phyloP scores from a whole-genome alignment of 2,888 invertebrate species.

The Habroteleia sp. region DNA sequence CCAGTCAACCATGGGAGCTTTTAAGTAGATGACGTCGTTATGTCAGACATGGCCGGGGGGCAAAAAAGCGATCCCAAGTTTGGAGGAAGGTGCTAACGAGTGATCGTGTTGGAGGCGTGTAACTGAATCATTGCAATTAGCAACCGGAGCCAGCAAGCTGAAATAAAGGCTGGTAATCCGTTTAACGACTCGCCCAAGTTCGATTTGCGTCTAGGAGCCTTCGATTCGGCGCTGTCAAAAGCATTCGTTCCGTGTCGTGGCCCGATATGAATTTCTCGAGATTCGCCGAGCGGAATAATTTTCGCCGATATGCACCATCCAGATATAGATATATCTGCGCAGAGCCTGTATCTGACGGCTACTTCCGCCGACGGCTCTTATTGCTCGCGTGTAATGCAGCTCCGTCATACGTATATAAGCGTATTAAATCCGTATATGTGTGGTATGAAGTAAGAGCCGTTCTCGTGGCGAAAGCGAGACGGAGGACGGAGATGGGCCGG shows the following conservation, averaged over 20 bases:
- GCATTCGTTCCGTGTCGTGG: constrained; percentile 13
- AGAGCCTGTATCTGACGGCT: constrained; percentile 44
- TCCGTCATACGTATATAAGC: constrained; percentile 53
- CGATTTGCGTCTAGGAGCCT: constrained; percentile 8
- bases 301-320: constrained; percentile 16
- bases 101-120: no score
- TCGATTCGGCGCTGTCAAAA: constrained; percentile 23
- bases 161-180: constrained; percentile 5
- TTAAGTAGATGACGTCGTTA: no score
- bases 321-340: constrained; percentile 16
- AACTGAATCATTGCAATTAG: neutral
- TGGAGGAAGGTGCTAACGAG: no score
- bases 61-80: no score
- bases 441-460: constrained; percentile 12
- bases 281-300: constrained; percentile 44
- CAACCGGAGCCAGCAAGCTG: no score
- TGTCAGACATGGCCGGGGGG: no score
- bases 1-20: no score
- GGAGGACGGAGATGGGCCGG: neutral
- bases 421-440: constrained; percentile 55
- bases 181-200: constrained; percentile 2
- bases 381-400: constrained; percentile 50
- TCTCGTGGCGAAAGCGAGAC: constrained; percentile 24
- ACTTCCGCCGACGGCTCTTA: constrained; percentile 43
- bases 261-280: constrained; percentile 50